Evolutionary conservation across 2,888 invertebrate genomes (phyloP), one percentile per base, ranked within the genome.

Genomic region (Monochamus alternatus): DNA sequence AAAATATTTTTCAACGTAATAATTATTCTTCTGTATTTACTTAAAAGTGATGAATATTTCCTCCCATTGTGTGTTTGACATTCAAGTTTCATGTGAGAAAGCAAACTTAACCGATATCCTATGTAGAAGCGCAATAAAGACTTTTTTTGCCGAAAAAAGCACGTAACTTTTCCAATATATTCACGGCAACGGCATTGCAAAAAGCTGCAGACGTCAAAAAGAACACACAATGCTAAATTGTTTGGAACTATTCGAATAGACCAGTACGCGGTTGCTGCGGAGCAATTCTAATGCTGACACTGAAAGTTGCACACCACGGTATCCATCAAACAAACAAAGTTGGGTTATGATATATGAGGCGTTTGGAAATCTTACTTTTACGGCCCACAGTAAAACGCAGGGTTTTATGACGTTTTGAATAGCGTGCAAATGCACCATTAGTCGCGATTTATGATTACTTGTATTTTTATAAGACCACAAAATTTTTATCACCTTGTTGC

Each of bases 91-190:
- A 38, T 38, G 38, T 5, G 38, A 38, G 38, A 5, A 38, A 38
- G 5, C 38, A 38, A 38, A 38, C 38, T 38, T 38, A 38, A 5
- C 38, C 38, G 5, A 38, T n/a, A n/a, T n/a, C n/a, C n/a, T 38
- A 38, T 38, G 38, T 38, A 38, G 51, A n/a, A 51, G 9, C 51
- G 51, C 31, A 60, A 32, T 31, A n/a, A n/a, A 60, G 10, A 30
- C 12, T 64, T 47, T 47, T 47, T 30, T 2, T 30, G 10, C 30
- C 22, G 47, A 47, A 44, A 64, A 47, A 38, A 22, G 47, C 30
- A 64, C 7, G 44, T 47, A 64, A 64, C 10, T 64, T 64, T 64
- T 64, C 47, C 64, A 64, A 64, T 64, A 64, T 64, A 47, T 63
- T 44, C 8, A 8, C 22, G 43, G 47, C 7, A 64, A 64, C 5